Evolutionary conservation across 2,888 invertebrate genomes (phyloP).

Genomic region (Disparrhopalites patrizii): DNA sequence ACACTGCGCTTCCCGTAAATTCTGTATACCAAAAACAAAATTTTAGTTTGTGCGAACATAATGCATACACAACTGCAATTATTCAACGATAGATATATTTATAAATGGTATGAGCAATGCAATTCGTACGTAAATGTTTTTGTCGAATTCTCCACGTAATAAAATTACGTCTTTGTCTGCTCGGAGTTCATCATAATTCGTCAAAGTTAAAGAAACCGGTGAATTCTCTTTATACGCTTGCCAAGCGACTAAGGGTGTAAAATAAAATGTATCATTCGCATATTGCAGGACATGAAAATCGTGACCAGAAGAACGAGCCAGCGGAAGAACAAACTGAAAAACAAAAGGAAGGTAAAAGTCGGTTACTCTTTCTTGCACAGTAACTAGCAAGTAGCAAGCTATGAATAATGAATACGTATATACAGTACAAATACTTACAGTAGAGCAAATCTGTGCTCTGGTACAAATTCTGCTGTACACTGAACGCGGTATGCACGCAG

Average conservation of each 20-base stretch:
- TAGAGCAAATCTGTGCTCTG: constrained; percentile 61
- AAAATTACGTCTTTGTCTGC: constrained; percentile 69
- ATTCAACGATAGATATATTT: not conserved
- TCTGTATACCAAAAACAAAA: constrained; percentile 50
- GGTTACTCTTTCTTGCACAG: too few relatives aligned
- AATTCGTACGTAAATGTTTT: constrained; percentile 60
- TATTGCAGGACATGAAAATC: constrained; percentile 80
- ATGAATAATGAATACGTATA: not conserved
- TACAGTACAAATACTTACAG: constrained; percentile 49
- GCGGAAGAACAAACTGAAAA: constrained; percentile 66
- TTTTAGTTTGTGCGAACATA: not conserved
- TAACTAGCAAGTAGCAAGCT: not conserved
- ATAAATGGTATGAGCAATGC: not conserved
- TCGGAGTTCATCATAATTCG: constrained; percentile 71
- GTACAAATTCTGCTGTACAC: constrained; percentile 60
- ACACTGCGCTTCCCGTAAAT: constrained; percentile 75
- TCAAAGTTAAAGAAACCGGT: constrained; percentile 76
- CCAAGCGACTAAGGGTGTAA: constrained; percentile 78
- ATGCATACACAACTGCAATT: not conserved
- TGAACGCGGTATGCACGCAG: constrained; percentile 64
- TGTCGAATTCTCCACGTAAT: constrained; percentile 82
- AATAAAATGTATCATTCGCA: constrained; percentile 68
- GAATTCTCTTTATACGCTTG: constrained; percentile 85
- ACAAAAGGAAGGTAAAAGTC: too few relatives aligned
- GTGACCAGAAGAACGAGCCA: constrained; percentile 77